A percentile compares a stretch with the other conserved stretches of the same genome.
Evolutionary conservation across 2,113 vertebrate genomes (phyloP).

Genomic region (Pseudopodoces humilis): DNA sequence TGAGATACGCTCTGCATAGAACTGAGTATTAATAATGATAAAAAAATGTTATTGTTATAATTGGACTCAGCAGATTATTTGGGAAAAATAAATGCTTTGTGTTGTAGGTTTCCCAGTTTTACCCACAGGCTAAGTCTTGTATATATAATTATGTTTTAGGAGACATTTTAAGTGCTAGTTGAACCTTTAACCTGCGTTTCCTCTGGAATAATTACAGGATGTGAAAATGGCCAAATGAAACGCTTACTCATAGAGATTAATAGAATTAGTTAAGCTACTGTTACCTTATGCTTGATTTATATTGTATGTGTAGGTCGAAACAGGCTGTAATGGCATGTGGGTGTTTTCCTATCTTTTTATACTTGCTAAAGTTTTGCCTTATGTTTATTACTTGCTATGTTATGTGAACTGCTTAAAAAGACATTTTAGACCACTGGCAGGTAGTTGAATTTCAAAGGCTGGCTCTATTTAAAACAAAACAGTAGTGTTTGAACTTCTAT

Average conservation of each 20-base stretch:
- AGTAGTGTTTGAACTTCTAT: constrained; percentile 41
- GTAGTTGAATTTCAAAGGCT: constrained; percentile 51
- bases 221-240: constrained; percentile 71
- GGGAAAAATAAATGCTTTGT: constrained; percentile 47
- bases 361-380: constrained; percentile 1
- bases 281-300: constrained; percentile 59
- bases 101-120: constrained; percentile 4
- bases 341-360: constrained; percentile 38
- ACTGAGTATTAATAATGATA: background rate
- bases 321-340: constrained; percentile 9
- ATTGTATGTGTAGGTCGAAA: background rate
- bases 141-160: constrained; percentile 64
- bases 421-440: constrained; percentile 27
- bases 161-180: constrained; percentile 67
- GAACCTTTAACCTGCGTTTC: constrained; percentile 72
- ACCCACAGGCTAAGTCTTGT: constrained; percentile 47
- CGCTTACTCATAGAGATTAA: constrained; percentile 57
- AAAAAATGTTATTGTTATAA: background rate
- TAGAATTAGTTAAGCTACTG: constrained; percentile 68
- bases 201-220: constrained; percentile 73
- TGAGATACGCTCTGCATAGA: background rate
- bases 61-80: background rate
- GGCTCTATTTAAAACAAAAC: constrained; percentile 48
- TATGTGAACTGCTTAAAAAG: constrained; percentile 31
- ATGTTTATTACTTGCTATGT: constrained; percentile 27